These are phyloP conservation scores for Paratrypauchen microcephalus DNA, from an alignment of 2,797 vertebrate genomes.

Conservation along the genomic window DNA sequence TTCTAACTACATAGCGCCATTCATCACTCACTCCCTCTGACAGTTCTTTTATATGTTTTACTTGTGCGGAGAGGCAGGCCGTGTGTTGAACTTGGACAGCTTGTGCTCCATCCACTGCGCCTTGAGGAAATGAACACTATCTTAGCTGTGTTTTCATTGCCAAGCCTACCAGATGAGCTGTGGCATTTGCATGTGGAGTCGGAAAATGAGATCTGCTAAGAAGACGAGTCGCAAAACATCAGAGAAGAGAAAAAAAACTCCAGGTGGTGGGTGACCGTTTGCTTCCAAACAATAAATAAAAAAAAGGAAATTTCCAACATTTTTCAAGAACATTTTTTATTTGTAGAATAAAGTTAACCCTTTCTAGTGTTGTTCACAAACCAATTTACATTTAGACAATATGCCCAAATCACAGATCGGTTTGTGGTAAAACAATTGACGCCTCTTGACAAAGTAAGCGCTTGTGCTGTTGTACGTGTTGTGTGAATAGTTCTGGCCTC, in stretches of 20 bases:
- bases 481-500: too few relatives aligned
- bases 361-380: too few relatives aligned
- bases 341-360: neutral
- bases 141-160: slow-evolving; percentile 16
- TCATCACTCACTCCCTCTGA: slow-evolving; percentile 14
- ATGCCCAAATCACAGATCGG: too few relatives aligned
- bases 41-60: slow-evolving; percentile 17
- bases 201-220: slow-evolving; percentile 12
- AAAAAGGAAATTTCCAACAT: too few relatives aligned
- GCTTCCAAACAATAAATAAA: neutral
- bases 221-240: slow-evolving; percentile 11
- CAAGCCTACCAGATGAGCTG: slow-evolving; percentile 18
- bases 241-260: neutral
- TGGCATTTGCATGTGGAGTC: slow-evolving; percentile 13
- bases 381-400: too few relatives aligned
- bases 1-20: slow-evolving; percentile 13
- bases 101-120: slow-evolving; percentile 13
- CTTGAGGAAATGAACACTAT: slow-evolving; percentile 17
- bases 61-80: slow-evolving; percentile 14
- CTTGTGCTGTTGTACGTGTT: too few relatives aligned
- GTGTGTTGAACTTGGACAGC: slow-evolving; percentile 16
- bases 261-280: slow-evolving; percentile 9
- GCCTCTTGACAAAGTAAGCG: too few relatives aligned
- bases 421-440: too few relatives aligned
- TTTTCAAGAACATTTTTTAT: neutral